Percentiles rank a stretch among this genome's conserved stretches.
Conservation (phyloP, 2,113 vertebrate species). For the Daboia siamensis region DNA sequence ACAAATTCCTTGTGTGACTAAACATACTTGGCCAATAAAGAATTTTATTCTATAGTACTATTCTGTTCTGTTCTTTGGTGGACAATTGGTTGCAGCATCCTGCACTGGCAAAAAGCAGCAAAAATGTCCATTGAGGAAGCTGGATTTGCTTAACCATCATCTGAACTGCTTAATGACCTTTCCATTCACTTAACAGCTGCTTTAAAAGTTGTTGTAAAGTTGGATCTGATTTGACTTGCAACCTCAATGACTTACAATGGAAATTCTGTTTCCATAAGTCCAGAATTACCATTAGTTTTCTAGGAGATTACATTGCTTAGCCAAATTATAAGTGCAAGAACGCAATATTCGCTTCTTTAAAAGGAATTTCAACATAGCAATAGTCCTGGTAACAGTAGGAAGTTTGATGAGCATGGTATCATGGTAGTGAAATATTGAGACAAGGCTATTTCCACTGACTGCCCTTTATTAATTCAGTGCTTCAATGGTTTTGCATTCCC, state of each 20-base stretch:
- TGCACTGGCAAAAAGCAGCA: background rate
- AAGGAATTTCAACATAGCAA: background rate
- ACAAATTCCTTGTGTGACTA: background rate
- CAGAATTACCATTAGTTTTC: background rate
- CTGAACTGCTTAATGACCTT: background rate
- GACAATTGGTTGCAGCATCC: background rate
- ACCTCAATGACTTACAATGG: background rate
- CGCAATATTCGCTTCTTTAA: background rate
- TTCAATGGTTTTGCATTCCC: background rate
- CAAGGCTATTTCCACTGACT: background rate
- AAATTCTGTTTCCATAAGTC: background rate
- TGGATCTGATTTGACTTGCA: background rate
- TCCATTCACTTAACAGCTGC: background rate
- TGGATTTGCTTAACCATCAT: background rate
- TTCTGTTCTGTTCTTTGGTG: background rate
- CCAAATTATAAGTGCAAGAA: background rate
- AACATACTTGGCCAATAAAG: background rate
- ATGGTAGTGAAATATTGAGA: background rate
- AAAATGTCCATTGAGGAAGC: background rate
- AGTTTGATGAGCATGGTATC: background rate
- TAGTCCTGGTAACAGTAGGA: background rate
- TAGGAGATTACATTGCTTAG: background rate
- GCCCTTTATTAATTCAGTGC: background rate
- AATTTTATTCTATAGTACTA: background rate
- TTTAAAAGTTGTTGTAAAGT: background rate